Evolutionary conservation across 2,113 vertebrate genomes (phyloP).

Genomic region (Panthera tigris): DNA sequence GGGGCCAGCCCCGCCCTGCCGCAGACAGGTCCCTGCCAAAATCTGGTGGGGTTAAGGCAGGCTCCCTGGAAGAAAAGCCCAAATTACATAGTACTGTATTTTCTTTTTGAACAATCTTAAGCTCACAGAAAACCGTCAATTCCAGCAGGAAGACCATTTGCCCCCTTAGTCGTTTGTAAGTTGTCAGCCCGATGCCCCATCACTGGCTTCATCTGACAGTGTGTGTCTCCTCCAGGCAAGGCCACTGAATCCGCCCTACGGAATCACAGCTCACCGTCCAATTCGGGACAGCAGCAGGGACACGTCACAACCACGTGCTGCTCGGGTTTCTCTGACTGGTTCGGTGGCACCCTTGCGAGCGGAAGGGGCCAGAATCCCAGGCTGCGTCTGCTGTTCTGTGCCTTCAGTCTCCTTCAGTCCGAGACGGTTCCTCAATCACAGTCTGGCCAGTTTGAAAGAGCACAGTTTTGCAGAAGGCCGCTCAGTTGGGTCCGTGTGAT

Average conservation of each 20-base stretch:
- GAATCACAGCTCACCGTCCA: too few relatives aligned
- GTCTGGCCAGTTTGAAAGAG: background rate
- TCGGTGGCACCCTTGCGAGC: accelerated
- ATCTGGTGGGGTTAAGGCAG: background rate
- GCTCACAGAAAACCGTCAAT: background rate
- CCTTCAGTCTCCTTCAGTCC: background rate
- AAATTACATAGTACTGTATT: background rate
- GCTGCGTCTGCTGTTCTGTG: background rate
- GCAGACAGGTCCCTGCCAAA: background rate
- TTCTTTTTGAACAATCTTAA: background rate
- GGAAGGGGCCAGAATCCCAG: background rate
- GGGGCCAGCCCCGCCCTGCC: background rate
- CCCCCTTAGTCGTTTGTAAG: background rate
- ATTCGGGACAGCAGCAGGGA: background rate
- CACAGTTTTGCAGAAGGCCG: background rate
- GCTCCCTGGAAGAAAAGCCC: background rate
- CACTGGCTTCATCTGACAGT: too few relatives aligned
- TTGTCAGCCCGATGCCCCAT: background rate
- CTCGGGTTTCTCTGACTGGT: background rate
- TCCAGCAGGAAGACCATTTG: background rate
- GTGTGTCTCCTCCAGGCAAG: background rate
- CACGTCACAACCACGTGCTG: background rate
- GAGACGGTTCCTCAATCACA: background rate
- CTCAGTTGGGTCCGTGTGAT: accelerated
- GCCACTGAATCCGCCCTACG: background rate